Evolutionary conservation across 2,113 vertebrate genomes (phyloP), one percentile per base, ranked within the genome.

Genomic region (Grammomys surdaster): DNA sequence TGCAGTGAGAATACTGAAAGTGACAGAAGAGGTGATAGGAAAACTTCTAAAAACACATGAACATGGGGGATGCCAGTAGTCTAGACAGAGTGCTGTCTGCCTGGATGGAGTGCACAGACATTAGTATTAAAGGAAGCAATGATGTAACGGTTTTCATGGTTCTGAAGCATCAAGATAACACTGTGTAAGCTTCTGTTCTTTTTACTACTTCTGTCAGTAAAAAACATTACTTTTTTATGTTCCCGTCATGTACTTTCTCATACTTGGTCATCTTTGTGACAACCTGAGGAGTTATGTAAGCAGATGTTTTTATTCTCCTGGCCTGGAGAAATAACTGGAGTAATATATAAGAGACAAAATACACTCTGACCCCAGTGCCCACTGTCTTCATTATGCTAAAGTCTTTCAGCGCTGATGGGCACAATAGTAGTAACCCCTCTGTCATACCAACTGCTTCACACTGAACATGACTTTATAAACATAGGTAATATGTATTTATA

Each of bases 381-480:
- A 51, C 17, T 92, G 33, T 92, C 89, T 89, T 19, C 31, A 70
- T 76, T 72, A 11, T 76, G 36, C 28, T 63, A 72, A 40, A 17
- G 72, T 82, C 78, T 93, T 92, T 95, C 11, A 77, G 33, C 1
- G 60, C 26, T 20, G 51, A 5, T 40, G 13, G 5, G 63, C 19
- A 58, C 69, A 63, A 26, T 56, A 72, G 36, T 51, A 70, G 17
- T 14, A 70, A 63, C n/a, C 33, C 33, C 33, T 75, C 26, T 88
- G 40, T 40, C 88, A 89, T 84, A 51, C 73, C 69, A 6, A 43
- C 43, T 86, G n/a, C 33, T 87, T 96, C 92, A 43, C 81, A 70
- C 26, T 90, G 88, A 90, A 96, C 56, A 80, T 20, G 60, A 36
- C 77, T 90, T 94, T 60, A 75, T 67, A 88, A 84, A 95, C 67